Base-by-base conservation (phyloP, 2,888 invertebrate species). In the Erebia aethiops region DNA sequence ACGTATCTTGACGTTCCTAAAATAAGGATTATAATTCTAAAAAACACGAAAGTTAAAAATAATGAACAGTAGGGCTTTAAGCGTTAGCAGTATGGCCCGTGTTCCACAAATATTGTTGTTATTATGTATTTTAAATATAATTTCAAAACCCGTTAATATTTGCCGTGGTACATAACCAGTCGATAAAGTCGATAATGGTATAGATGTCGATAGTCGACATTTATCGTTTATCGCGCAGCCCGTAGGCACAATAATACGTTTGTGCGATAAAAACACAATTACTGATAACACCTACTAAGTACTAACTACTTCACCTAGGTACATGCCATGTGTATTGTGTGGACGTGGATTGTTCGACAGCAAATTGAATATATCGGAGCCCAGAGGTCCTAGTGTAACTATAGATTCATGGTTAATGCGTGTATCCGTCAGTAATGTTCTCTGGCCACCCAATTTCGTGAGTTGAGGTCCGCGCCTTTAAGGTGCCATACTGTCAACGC, bases 181-280 rank as follows among this genome's bases (percentile, higher is more conserved):
- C 35, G 35, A 35, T 35, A 35, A 21, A 21, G 10, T 10, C 57
- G 57, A 57, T 26, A 26, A 57, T 5, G 57, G 8, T 65, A 41
- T 11, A 11, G 21, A 63, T 16, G 52, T 7, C n/a, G 16, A 52
- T 52, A 9, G 43, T 4, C 35, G 18, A 62, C 56, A 65, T 74
- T 60, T 67, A 62, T 68, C 49, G 46, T 16, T 69, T 72, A 69
- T 71, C 71, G 72, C 46, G 57, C 41, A 58, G 41, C 60, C 60
- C 14, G 60, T 43, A 60, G 60, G 60, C 52, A 52, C 52, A 35
- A 35, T 14, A 52, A 8, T 43, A 69, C 71, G 46, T 46, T 11
- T 26, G 56, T 21, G 10, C 67, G 77, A 77, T 76, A 77, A 75
- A 71, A 62, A 49, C 49, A 61, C 72, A 71, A 77, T 75, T 74